Evolutionary conservation across 2,888 invertebrate species (phyloP).

Genomic region (Volucella inflata): DNA sequence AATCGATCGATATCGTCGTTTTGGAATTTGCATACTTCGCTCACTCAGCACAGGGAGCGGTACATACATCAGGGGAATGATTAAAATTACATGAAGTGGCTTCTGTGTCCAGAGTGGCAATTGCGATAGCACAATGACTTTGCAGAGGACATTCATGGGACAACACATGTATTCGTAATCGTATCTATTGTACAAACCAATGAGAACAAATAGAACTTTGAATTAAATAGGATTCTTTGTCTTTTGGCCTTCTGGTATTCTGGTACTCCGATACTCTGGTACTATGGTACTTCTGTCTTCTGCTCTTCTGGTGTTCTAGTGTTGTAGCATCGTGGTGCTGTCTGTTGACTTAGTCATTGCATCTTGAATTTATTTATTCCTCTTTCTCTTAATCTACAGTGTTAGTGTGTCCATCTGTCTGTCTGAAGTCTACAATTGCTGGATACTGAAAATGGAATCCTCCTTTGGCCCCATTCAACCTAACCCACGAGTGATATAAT

Average conservation of each 20-base stretch:
- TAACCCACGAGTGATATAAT: constrained; percentile 10
- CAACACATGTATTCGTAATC: background rate
- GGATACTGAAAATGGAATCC: constrained; percentile 10
- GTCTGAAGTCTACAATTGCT: constrained; percentile 41
- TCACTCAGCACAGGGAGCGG: background rate
- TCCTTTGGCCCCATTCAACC: constrained; percentile 10
- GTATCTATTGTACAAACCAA: background rate
- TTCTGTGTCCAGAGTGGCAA: constrained; percentile 38
- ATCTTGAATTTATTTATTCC: constrained; percentile 60
- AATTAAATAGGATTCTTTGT: constrained; percentile 74
- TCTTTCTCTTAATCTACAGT: background rate
- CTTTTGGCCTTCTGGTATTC: constrained; percentile 33
- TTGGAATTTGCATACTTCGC: constrained; percentile 50
- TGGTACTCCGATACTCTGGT: too few species aligned
- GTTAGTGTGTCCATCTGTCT: constrained; percentile 57
- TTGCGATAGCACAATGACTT: background rate
- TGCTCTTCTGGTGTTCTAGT: too few species aligned
- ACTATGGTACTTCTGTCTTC: too few species aligned
- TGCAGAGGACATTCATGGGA: constrained; percentile 25
- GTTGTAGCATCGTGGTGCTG: background rate
- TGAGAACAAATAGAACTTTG: constrained; percentile 65
- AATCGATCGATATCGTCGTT: constrained; percentile 63
- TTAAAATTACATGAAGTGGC: constrained; percentile 60
- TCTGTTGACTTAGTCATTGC: constrained; percentile 67
- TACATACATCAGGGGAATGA: constrained; percentile 48